phyloP scores from a whole-genome alignment of 2,888 invertebrate genomes.

The Theretra japonica region DNA sequence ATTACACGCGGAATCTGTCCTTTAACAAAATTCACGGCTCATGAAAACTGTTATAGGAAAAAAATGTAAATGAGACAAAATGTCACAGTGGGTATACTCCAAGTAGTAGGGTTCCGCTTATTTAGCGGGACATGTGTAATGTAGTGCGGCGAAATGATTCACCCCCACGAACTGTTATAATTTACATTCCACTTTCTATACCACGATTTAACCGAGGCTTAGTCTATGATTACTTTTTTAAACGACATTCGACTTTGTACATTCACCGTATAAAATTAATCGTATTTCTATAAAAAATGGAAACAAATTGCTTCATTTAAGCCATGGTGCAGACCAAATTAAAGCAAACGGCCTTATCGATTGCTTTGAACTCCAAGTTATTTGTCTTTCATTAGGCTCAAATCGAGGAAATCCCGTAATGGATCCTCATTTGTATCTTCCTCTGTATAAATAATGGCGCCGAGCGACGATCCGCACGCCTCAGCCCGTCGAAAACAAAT shows the following conservation, averaged over 20 bases:
- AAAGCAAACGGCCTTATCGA: conserved; percentile 70
- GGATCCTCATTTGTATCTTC: conserved; percentile 78
- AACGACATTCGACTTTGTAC: not conserved
- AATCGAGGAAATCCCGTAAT: conserved; percentile 77
- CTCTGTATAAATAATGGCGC: conserved; percentile 73
- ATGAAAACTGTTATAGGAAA: conserved; percentile 68
- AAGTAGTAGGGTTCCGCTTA: conserved; percentile 50
- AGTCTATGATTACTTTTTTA: not conserved
- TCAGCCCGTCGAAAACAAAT: conserved; percentile 65
- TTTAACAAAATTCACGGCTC: conserved; percentile 78
- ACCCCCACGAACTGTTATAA: conserved; percentile 52
- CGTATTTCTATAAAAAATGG: conserved; percentile 3
- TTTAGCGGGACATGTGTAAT: conserved; percentile 62
- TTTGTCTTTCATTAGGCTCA: conserved; percentile 78
- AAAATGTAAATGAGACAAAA: conserved; percentile 79
- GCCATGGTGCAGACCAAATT: conserved; percentile 63
- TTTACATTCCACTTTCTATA: not conserved
- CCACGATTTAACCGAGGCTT: not conserved
- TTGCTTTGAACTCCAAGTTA: conserved; percentile 72
- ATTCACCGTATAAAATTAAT: conserved; percentile 4
- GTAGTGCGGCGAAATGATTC: conserved; percentile 65
- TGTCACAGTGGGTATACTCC: conserved; percentile 71
- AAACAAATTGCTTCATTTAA: conserved; percentile 25
- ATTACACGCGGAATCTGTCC: conserved; percentile 68
- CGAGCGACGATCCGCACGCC: conserved; percentile 60